phyloP scores from a whole-genome alignment of 1,140 invertebrate species.

The Stegodyphus dumicola region DNA sequence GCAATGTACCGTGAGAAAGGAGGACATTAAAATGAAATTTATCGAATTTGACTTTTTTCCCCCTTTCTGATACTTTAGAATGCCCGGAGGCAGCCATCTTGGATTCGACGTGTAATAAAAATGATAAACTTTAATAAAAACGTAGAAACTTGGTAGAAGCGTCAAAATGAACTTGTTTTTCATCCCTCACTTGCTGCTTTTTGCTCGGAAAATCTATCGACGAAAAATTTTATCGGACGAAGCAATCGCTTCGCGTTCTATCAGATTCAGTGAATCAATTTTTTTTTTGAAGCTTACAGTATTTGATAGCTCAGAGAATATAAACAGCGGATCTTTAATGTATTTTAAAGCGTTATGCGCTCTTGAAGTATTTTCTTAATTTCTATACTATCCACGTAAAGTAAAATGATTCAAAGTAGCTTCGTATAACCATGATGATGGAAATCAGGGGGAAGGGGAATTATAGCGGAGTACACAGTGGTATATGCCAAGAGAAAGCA shows the following conservation, averaged over 20 bases:
- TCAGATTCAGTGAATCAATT: background rate
- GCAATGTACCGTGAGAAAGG: conserved; percentile 59
- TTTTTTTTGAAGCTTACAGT: no score
- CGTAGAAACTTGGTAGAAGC: conserved; percentile 25
- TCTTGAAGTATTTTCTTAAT: no score
- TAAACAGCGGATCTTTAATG: no score
- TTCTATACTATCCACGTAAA: no score
- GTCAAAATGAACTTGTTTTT: conserved; percentile 52
- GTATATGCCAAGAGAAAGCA: no score
- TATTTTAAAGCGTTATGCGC: no score
- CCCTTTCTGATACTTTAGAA: conserved; percentile 34
- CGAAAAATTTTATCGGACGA: conserved; percentile 12
- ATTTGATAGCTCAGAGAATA: no score
- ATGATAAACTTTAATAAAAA: conserved; percentile 61
- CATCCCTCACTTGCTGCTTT: conserved; percentile 14
- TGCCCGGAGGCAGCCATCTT: conserved; percentile 34
- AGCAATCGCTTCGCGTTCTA: background rate
- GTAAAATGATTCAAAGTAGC: no score
- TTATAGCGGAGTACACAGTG: no score
- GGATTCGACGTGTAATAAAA: conserved; percentile 45
- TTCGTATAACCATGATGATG: no score
- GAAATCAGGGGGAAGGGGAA: no score
- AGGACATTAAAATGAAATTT: conserved; percentile 61
- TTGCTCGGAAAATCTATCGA: conserved; percentile 28
- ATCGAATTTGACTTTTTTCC: conserved; percentile 56